Evolutionary conservation across 2,888 invertebrate genomes (phyloP).

Genomic region (Drosophila villosipedis): DNA sequence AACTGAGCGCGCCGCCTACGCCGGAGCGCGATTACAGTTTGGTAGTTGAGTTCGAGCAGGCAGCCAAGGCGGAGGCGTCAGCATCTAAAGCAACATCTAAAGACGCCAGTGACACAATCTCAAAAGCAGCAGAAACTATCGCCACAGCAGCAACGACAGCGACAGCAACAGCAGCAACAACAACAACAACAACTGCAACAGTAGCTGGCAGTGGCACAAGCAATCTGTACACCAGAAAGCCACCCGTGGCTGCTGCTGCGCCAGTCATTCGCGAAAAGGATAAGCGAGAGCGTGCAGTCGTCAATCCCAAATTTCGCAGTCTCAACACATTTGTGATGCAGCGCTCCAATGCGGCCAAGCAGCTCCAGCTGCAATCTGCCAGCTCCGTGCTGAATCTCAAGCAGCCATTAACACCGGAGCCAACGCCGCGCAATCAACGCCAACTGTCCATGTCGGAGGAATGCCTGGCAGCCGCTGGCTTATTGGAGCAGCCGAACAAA

Average conservation of each 20-base stretch:
- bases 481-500: conserved; percentile 57
- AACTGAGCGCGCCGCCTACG: conserved; percentile 82
- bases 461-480: conserved; percentile 86
- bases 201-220: conserved; percentile 68
- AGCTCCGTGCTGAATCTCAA: conserved; percentile 78
- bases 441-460: conserved; percentile 91
- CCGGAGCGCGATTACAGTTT: conserved; percentile 83
- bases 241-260: conserved; percentile 86
- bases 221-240: conserved; percentile 76
- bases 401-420: conserved; percentile 87
- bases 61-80: conserved; percentile 44
- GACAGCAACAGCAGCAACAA: conserved; percentile 37
- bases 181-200: conserved; percentile 42
- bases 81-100: conserved; percentile 10
- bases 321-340: conserved; percentile 85
- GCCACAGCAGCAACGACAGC: conserved; percentile 17
- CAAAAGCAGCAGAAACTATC: conserved; percentile 19
- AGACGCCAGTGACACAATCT: conserved; percentile 31
- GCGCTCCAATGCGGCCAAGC: conserved; percentile 83
- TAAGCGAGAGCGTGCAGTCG: conserved; percentile 89
- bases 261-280: conserved; percentile 91
- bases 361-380: conserved; percentile 80
- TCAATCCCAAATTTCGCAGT: conserved; percentile 88
- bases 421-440: conserved; percentile 88
- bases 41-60: conserved; percentile 76